Percentiles rank a stretch among this genome's conserved stretches.
phyloP scores from a whole-genome alignment of 2,797 vertebrate species.

The Morus bassanus region DNA sequence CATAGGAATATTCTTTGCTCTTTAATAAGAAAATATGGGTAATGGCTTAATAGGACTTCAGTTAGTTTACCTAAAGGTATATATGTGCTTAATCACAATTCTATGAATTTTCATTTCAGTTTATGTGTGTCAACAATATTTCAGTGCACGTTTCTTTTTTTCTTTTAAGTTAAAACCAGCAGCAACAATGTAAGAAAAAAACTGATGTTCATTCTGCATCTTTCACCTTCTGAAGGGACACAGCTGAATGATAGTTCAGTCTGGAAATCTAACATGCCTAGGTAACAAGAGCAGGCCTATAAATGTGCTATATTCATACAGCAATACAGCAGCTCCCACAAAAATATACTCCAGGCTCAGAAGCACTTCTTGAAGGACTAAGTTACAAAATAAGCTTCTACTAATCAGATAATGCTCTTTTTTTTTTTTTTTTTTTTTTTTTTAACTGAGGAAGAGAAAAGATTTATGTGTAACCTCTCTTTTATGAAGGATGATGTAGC shows the following conservation, averaged over 20 bases:
- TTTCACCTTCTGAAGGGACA: neutral
- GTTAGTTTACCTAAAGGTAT: neutral
- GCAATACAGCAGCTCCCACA: neutral
- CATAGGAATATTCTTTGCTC: neutral
- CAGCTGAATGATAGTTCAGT: neutral
- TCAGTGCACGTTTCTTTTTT: neutral
- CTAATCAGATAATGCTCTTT: neutral
- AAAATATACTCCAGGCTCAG: neutral
- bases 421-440: rapidly evolving
- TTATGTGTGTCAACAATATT: neutral
- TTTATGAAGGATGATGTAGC: neutral
- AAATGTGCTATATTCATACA: neutral
- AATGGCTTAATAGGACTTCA: neutral
- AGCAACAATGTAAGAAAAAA: neutral
- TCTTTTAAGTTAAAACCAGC: neutral
- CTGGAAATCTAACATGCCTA: neutral
- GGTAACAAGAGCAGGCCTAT: neutral
- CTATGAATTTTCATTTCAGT: neutral
- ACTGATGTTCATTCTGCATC: neutral
- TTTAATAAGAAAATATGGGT: neutral
- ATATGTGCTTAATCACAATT: neutral
- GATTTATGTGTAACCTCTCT: neutral
- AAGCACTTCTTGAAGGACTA: neutral
- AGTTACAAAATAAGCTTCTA: neutral
- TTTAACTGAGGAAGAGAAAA: neutral